Evolutionary conservation across 2,113 vertebrate genomes (phyloP).

Genomic region (Crotalus horridus): DNA sequence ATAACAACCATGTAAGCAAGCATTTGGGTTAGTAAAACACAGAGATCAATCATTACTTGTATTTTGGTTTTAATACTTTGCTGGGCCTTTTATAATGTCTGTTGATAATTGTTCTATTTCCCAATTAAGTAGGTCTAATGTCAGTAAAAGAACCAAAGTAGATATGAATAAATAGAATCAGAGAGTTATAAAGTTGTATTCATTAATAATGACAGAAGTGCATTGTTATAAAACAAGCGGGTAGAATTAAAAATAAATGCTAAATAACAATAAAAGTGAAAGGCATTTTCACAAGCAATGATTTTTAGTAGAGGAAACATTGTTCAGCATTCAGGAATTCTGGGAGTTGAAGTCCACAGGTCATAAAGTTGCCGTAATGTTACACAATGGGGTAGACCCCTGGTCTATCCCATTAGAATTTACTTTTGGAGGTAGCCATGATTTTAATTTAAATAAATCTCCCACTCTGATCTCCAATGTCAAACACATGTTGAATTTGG

Average conservation of each 20-base stretch:
- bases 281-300: neutral
- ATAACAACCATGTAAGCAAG: neutral
- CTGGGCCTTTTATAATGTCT: conserved; percentile 28
- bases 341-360: neutral
- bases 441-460: neutral
- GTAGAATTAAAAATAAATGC: neutral
- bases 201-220: neutral
- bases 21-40: neutral
- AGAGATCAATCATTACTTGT: conserved; percentile 13
- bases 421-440: neutral
- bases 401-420: neutral
- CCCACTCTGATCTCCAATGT: neutral
- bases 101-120: neutral
- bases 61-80: conserved; percentile 6
- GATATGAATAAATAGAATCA: neutral
- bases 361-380: rapidly evolving
- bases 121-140: neutral
- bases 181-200: neutral
- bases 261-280: neutral
- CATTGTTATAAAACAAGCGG: neutral
- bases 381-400: neutral
- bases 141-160: neutral
- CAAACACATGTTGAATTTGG: neutral
- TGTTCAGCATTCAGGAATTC: neutral
- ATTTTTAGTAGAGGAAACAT: too few species aligned